Evolutionary conservation across 1,140 invertebrate species (phyloP).

Genomic region (Anthonomus grandis): DNA sequence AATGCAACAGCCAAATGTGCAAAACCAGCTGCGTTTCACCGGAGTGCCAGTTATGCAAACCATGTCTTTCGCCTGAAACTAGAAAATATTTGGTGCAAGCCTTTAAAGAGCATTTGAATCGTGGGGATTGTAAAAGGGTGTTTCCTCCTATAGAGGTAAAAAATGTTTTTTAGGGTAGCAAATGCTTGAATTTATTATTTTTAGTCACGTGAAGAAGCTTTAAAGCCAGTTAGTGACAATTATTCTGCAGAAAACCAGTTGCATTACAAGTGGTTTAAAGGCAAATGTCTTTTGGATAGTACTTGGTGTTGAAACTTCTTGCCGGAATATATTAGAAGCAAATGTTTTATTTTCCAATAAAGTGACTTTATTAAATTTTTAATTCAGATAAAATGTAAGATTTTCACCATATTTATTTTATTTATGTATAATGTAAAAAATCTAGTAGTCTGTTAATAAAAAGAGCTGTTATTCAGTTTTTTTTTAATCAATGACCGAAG

Average conservation of each 20-base stretch:
- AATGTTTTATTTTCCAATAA: too few relatives aligned
- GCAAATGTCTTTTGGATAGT: conserved; percentile 71
- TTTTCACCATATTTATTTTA: too few relatives aligned
- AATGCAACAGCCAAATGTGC: conserved; percentile 61
- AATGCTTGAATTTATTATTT: conserved; percentile 31
- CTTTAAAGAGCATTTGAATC: conserved; percentile 75
- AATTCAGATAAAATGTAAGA: too few relatives aligned
- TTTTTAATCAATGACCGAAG: too few relatives aligned
- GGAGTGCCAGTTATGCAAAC: conserved; percentile 75
- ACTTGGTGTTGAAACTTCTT: conserved; percentile 61
- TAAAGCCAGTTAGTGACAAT: conserved; percentile 45
- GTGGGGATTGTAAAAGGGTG: conserved; percentile 73
- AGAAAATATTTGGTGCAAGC: conserved; percentile 61
- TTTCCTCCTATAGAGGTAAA: conserved; percentile 74
- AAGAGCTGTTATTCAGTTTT: too few relatives aligned
- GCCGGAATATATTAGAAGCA: not conserved
- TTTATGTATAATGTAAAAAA: too few relatives aligned
- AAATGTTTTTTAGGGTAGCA: conserved; percentile 37
- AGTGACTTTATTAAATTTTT: too few relatives aligned
- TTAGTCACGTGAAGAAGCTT: conserved; percentile 18
- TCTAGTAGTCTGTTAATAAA: too few relatives aligned
- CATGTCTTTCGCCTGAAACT: conserved; percentile 67
- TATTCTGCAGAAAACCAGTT: conserved; percentile 63
- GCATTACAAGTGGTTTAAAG: conserved; percentile 76
- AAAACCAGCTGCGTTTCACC: conserved; percentile 61